Evolutionary conservation across 2,797 vertebrate species (phyloP), one percentile per base, ranked within the genome.

Genomic region (Leontocebus nigricollis): DNA sequence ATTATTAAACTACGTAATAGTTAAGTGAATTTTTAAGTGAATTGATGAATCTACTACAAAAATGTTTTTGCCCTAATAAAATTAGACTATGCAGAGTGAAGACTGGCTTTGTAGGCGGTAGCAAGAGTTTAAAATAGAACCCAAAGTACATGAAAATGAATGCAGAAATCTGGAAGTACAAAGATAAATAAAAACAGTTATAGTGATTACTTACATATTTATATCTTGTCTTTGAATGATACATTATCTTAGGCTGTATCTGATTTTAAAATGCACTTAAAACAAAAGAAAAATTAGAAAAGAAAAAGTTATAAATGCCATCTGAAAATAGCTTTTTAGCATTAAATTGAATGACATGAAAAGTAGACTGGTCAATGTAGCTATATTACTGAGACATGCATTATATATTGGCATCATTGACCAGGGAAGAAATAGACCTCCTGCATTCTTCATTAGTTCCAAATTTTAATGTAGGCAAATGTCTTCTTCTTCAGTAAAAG

Each of bases 201-300:
- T 3, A 59, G 39, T 64, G 9, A 77, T 75, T 82, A 84, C 70
- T 90, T 94, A 52, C 5, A 59, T 61, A 77, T 36, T 67, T 73
- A 95, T 90, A 76, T 13, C 13, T 87, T 85, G 17, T 48, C 14
- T 82, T 77, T 83, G 20, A 94, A 81, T 80, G 41, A 88, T 55
- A 77, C 7, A 26, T 95, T 91, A 64, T 87, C 55, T 85, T 91
- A 94, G 27, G 41, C 48, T 50, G 1, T 30, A 12, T 79, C 83
- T 83, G 9, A n/a, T 80, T 72, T 52, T 90, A 79, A 97, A 96
- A 41, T 92, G 10, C 2, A 41, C 57, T 94, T 50, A n/a, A 90
- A 75, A 73, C 19, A 57, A 93, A 82, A 50, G 7, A 22, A 46
- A 75, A 79, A 92, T n/a, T 52, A 55, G 12, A 77, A 93, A 61